Evolutionary conservation across 2,797 vertebrate species (phyloP), one percentile per base, ranked within the genome.

Genomic region (Xiphophorus birchmanni): DNA sequence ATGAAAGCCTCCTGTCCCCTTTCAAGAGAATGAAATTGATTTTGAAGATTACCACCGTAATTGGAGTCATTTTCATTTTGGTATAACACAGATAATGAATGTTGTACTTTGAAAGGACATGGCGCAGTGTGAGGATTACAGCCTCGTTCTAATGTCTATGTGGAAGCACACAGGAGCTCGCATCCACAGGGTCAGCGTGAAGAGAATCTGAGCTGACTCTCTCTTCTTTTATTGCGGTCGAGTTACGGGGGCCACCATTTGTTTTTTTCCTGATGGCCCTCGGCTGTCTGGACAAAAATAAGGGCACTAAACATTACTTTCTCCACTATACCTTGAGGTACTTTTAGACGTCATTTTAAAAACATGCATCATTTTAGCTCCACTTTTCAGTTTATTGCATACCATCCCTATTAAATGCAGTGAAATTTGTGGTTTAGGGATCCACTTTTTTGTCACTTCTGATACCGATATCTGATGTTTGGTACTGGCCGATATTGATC

Each of bases 161-260:
- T 32, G 60, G 26, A n/a, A 35, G 8, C 40, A 35, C 71, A 74
- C 65, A 72, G 2, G 50, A 73, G 77, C 13, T 11, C 77, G 26
- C 80, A 63, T 72, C 78, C 81, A 63, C 76, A 42, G 89, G 82
- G 86, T 80, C 76, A 75, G 78, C 1, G 1, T 88, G 89, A 92
- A 82, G 79, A 87, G 90, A 90, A 94, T 84, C 21, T 1, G 12
- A 88, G 83, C 58, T 76, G 93, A 93, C 89, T 85, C 84, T 76
- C 89, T 86, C 85, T 77, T 86, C 44, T 81, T 81, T 87, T 85
- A 75, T 50, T 71, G 81, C 35, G 73, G 77, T 32, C 72, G 11
- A 82, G 79, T 71, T 76, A 84, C 77, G 48, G 4, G 4, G 47
- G 54, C 63, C 17, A 2, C 60, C 21, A 65, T 80, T 87, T 45